Conservation (phyloP, 2,888 invertebrate species). For the Melikaiella ostensackeni region DNA sequence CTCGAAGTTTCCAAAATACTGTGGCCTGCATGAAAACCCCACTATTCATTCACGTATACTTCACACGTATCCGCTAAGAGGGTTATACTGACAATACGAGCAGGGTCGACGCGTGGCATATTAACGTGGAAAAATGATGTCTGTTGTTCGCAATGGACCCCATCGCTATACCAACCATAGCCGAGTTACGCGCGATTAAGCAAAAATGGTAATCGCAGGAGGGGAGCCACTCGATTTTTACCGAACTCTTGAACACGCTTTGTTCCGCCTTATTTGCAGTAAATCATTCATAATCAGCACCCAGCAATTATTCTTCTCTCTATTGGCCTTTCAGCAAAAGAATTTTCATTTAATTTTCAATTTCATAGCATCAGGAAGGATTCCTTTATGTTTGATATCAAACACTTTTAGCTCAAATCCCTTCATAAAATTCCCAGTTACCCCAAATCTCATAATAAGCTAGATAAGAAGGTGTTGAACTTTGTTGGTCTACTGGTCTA, state of each 20-base stretch:
- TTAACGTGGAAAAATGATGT: constrained; percentile 56
- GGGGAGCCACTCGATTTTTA: constrained; percentile 51
- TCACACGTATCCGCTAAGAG: constrained; percentile 34
- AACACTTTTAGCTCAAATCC: too few species aligned
- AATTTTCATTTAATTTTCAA: not conserved
- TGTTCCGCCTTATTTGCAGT: constrained; percentile 31
- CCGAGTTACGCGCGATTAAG: constrained; percentile 59
- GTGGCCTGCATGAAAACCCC: constrained; percentile 24
- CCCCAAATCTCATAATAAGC: too few species aligned
- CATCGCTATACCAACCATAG: constrained; percentile 40
- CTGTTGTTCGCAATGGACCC: constrained; percentile 44
- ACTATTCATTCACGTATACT: constrained; percentile 9
- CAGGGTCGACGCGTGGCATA: constrained; percentile 49
- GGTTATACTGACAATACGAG: constrained; percentile 28
- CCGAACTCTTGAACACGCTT: constrained; percentile 37
- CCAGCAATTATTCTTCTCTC: constrained; percentile 19
- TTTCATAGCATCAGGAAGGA: too few species aligned
- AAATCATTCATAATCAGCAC: constrained; percentile 35
- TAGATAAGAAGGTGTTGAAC: too few species aligned
- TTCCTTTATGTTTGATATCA: too few species aligned
- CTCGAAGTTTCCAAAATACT: constrained; percentile 33
- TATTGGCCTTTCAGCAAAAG: not conserved
- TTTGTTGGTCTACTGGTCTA: too few species aligned
- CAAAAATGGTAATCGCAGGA: constrained; percentile 56
- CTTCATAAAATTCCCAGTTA: too few species aligned